Percentiles rank a stretch among this genome's conserved stretches.
phyloP scores from a whole-genome alignment of 2,888 invertebrate genomes.

The Acrobasis consociella region DNA sequence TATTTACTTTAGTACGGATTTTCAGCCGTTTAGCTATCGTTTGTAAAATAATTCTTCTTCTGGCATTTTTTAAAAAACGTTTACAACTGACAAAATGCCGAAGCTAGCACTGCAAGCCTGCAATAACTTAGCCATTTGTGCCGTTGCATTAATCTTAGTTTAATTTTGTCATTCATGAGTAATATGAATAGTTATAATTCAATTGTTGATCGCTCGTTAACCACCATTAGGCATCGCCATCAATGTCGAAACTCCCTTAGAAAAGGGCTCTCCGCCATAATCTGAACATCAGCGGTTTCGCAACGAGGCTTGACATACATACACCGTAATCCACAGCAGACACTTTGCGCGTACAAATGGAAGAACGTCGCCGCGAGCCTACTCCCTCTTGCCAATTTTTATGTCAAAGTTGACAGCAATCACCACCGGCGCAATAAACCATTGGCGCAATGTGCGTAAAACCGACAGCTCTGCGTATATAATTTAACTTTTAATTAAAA shows the following conservation, averaged over 20 bases:
- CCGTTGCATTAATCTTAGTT: not conserved
- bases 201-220: slow-evolving; percentile 14
- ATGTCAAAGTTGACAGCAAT: slow-evolving; percentile 44
- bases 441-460: not conserved
- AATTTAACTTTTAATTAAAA: not conserved
- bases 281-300: slow-evolving; percentile 59
- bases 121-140: not conserved
- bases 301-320: slow-evolving; percentile 76
- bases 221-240: slow-evolving; percentile 14
- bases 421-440: slow-evolving; percentile 32
- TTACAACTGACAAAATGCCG: no score
- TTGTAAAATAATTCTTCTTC: no score
- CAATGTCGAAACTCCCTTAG: slow-evolving; percentile 55
- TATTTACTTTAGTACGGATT: no score
- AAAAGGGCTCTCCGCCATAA: slow-evolving; percentile 70
- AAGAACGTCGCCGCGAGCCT: slow-evolving; percentile 39
- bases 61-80: no score
- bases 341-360: slow-evolving; percentile 44
- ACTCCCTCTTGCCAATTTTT: slow-evolving; percentile 42
- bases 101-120: not conserved
- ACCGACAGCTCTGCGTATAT: not conserved
- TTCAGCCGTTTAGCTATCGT: no score
- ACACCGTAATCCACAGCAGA: slow-evolving; percentile 56
- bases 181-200: slow-evolving; percentile 6
- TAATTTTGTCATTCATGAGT: not conserved